A percentile compares a stretch with the other conserved stretches of the same genome.
phyloP scores from a whole-genome alignment of 2,797 vertebrate species.

The Rhinophrynus dorsalis region DNA sequence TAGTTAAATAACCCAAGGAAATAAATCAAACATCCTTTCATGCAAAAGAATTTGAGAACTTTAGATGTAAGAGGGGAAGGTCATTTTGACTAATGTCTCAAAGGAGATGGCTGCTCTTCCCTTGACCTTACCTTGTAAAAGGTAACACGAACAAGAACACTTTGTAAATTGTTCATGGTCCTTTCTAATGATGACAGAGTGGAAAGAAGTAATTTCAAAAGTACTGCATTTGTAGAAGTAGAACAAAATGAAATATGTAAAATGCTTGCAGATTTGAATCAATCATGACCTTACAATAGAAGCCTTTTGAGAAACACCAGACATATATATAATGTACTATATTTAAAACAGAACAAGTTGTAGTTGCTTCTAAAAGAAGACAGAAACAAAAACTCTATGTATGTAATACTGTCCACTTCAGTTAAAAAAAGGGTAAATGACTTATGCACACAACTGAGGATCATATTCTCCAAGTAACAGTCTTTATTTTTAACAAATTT shows the following conservation, averaged over 20 bases:
- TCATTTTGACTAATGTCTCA: background rate
- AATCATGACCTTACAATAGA: constrained; percentile 21
- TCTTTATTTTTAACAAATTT: constrained; percentile 18
- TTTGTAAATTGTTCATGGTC: constrained; percentile 19
- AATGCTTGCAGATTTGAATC: constrained; percentile 30
- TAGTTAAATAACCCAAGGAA: too few relatives aligned
- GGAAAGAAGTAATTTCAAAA: constrained; percentile 23
- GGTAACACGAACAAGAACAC: constrained; percentile 11
- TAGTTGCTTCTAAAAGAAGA: constrained; percentile 3
- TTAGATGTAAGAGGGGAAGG: background rate
- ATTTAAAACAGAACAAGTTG: constrained; percentile 8
- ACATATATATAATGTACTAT: constrained; percentile 2
- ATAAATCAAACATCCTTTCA: background rate
- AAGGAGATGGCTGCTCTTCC: background rate
- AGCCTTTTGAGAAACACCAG: constrained; percentile 35
- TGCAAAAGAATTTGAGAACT: background rate
- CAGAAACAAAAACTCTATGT: constrained; percentile 7
- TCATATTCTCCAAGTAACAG: constrained; percentile 13
- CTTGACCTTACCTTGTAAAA: constrained; percentile 4
- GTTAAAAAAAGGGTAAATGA: constrained; percentile 13
- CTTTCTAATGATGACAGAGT: constrained; percentile 9
- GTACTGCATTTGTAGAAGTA: background rate
- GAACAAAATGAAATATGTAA: constrained; percentile 37
- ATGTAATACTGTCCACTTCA: constrained; percentile 23
- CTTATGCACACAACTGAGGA: constrained; percentile 27